These are phyloP conservation scores for Enteromius argenteus DNA, from an alignment of 2,797 vertebrate genomes.

Conservation along the genomic window DNA sequence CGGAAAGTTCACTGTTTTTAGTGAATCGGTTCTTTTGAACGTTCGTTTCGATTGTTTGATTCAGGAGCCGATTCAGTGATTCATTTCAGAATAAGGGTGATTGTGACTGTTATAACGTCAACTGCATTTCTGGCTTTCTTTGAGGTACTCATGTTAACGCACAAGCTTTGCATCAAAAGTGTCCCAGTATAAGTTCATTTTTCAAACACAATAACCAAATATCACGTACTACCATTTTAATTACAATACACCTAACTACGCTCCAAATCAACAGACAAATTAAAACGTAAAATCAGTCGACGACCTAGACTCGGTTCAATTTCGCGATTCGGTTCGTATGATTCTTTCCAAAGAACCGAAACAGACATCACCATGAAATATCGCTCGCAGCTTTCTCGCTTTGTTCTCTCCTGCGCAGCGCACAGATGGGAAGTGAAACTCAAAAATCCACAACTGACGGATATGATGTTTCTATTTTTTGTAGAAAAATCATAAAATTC, in stretches of 20 bases:
- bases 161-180: not conserved
- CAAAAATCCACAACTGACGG: not conserved
- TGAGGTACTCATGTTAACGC: not conserved
- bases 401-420: slow-evolving; percentile 24
- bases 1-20: not conserved
- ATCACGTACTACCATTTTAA: not conserved
- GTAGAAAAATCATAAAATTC: not conserved
- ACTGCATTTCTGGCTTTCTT: not conserved
- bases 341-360: slow-evolving; percentile 10
- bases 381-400: not conserved
- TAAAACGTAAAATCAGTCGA: too few relatives aligned
- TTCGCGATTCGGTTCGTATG: not conserved
- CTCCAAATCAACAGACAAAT: not conserved
- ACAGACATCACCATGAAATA: not conserved
- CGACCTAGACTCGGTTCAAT: not conserved
- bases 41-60: not conserved
- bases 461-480: not conserved
- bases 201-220: not conserved
- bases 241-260: not conserved
- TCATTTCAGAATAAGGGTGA: too few relatives aligned
- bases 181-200: not conserved
- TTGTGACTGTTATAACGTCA: not conserved
- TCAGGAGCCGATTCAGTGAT: not conserved
- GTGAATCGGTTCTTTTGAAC: slow-evolving; percentile 1
- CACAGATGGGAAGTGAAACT: not conserved